Evolutionary conservation across 2,888 invertebrate genomes (phyloP).

Genomic region (Stomorhina lunata): DNA sequence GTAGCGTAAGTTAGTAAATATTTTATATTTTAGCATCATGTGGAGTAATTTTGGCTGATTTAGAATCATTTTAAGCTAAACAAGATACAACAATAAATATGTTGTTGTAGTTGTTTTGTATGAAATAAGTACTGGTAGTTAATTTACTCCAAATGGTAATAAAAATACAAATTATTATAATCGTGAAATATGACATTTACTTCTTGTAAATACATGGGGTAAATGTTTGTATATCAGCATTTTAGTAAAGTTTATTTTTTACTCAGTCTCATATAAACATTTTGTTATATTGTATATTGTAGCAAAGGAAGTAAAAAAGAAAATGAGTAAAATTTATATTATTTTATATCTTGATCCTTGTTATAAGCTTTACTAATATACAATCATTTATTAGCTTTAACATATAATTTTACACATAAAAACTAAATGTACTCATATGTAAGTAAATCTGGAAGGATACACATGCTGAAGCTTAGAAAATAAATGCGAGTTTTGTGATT

Average conservation of each 20-base stretch:
- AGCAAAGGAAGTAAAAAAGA: neutral
- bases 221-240: conserved; percentile 32
- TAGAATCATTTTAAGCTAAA: neutral
- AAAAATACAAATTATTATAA: conserved; percentile 66
- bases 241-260: conserved; percentile 33
- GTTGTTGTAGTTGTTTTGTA: too few relatives aligned
- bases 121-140: conserved; percentile 22
- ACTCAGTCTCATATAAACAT: neutral
- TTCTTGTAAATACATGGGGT: too few relatives aligned
- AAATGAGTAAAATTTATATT: neutral
- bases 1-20: conserved; percentile 15
- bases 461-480: neutral
- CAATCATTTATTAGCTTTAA: conserved; percentile 44
- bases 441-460: too few relatives aligned
- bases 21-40: conserved; percentile 38
- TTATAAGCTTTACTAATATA: conserved; percentile 47
- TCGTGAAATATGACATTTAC: conserved; percentile 64
- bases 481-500: neutral
- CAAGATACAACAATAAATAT: neutral
- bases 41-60: conserved; percentile 31
- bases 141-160: conserved; percentile 50
- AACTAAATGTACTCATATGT: too few relatives aligned
- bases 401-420: neutral
- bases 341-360: conserved; percentile 4
- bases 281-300: neutral